These are phyloP conservation scores for Himalopsyche kuldschensis DNA, from an alignment of 2,888 invertebrate genomes.

Conservation along the genomic window DNA sequence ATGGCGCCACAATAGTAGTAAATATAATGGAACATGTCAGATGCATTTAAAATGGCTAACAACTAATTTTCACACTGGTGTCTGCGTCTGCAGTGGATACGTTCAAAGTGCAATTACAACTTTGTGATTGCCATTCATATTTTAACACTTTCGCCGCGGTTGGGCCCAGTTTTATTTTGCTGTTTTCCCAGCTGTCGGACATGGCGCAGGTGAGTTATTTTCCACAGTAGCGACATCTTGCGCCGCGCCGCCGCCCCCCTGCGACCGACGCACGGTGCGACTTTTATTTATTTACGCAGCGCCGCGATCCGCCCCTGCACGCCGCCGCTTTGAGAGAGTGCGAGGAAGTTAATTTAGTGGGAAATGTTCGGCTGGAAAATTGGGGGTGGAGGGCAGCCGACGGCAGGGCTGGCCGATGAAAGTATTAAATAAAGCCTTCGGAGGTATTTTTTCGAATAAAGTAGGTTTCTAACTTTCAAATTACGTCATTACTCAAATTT, in stretches of 20 bases:
- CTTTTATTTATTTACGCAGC: constrained; percentile 34
- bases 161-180: neutral
- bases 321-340: constrained; percentile 38
- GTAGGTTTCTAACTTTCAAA: too few relatives aligned
- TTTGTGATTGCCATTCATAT: neutral
- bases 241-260: constrained; percentile 11
- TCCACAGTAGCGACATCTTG: constrained; percentile 31
- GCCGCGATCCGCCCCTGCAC: constrained; percentile 13
- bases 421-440: neutral
- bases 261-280: constrained; percentile 5
- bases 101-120: too few relatives aligned
- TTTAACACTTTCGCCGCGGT: neutral
- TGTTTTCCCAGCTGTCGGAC: neutral
- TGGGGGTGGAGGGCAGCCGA: neutral
- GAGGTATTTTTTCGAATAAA: too few relatives aligned
- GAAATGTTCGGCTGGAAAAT: constrained; percentile 23
- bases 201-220: neutral
- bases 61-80: too few relatives aligned
- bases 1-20: too few relatives aligned
- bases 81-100: too few relatives aligned
- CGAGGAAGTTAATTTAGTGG: constrained; percentile 38
- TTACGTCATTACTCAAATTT: too few relatives aligned
- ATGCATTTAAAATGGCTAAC: too few relatives aligned
- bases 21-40: too few relatives aligned
- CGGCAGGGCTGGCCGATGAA: constrained; percentile 10